Evolutionary conservation across 2,888 invertebrate genomes (phyloP).

Genomic region (Amiota minor): DNA sequence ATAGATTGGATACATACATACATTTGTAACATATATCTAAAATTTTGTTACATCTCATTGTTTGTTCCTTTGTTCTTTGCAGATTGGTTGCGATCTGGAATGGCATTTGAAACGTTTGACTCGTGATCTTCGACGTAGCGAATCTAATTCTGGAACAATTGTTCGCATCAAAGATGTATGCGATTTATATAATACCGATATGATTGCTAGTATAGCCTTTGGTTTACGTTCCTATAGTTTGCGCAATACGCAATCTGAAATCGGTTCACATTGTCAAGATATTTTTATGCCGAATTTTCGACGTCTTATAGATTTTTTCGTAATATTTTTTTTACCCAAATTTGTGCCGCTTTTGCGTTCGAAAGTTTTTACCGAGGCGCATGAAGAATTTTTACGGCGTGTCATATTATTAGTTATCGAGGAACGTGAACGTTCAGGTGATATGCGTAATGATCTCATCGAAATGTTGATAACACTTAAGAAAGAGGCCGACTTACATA

Average conservation of each 20-base stretch:
- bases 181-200: conserved; percentile 72
- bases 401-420: conserved; percentile 73
- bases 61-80: neutral
- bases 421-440: conserved; percentile 71
- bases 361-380: conserved; percentile 62
- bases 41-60: neutral
- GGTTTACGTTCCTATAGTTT: conserved; percentile 74
- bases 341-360: conserved; percentile 67
- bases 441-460: conserved; percentile 74
- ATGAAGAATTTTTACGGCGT: conserved; percentile 70
- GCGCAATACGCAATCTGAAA: conserved; percentile 72
- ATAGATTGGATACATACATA: neutral
- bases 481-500: conserved; percentile 65
- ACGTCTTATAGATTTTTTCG: conserved; percentile 70
- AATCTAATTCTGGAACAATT: conserved; percentile 48
- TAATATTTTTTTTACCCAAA: conserved; percentile 73
- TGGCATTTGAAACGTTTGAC: conserved; percentile 63
- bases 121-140: conserved; percentile 55
- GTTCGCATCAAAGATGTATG: conserved; percentile 70
- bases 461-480: conserved; percentile 75
- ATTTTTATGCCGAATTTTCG: conserved; percentile 68
- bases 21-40: conserved; percentile 35
- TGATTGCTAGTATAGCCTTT: conserved; percentile 74
- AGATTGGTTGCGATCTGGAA: conserved; percentile 71
- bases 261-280: conserved; percentile 71